Evolutionary conservation across 2,113 vertebrate species (phyloP).

Genomic region (Saccopteryx leptura): DNA sequence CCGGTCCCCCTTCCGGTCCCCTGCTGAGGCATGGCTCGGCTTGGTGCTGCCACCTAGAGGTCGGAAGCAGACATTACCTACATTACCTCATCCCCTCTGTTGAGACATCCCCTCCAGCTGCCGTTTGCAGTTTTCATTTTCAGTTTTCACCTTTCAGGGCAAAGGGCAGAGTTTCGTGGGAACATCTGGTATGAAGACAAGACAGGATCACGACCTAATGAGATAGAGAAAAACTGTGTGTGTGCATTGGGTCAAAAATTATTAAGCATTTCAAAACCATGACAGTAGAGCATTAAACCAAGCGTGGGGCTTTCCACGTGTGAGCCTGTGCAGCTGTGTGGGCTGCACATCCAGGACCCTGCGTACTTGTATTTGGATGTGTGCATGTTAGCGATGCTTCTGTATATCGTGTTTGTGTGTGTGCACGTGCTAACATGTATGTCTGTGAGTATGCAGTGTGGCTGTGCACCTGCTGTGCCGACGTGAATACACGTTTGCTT

Average conservation of each 20-base stretch:
- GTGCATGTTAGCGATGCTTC: background rate
- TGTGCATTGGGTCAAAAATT: background rate
- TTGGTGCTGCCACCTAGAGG: constrained; percentile 75
- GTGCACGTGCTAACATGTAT: background rate
- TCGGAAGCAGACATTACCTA: accelerated
- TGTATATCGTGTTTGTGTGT: accelerated
- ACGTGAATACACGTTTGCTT: background rate
- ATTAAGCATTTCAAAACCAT: background rate
- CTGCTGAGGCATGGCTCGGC: background rate
- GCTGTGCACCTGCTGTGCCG: accelerated
- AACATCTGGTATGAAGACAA: background rate
- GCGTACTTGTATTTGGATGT: background rate
- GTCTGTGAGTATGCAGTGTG: accelerated
- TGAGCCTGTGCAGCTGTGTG: accelerated
- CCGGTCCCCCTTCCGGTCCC: accelerated
- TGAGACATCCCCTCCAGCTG: accelerated
- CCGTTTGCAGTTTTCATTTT: background rate
- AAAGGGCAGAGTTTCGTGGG: background rate
- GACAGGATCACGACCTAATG: background rate
- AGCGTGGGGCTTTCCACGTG: background rate
- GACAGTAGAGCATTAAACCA: background rate
- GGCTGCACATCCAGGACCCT: background rate
- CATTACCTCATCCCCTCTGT: background rate
- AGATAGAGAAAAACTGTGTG: background rate
- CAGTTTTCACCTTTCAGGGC: background rate